These are phyloP conservation scores for Connochaetes taurinus DNA, from an alignment of 2,113 vertebrate species.

Conservation along the genomic window DNA sequence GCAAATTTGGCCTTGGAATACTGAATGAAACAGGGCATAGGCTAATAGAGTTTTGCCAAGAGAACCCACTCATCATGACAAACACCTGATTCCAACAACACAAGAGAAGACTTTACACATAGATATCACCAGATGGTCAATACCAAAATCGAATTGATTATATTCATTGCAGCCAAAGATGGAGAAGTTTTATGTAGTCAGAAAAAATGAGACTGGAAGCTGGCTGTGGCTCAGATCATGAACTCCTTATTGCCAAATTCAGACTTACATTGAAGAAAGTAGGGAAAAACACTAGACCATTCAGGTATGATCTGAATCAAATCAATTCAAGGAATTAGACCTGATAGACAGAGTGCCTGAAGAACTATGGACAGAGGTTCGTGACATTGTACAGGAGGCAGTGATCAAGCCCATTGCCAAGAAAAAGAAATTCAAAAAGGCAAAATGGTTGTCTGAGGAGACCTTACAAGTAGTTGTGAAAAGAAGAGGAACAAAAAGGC, in stretches of 20 bases:
- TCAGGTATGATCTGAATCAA: background rate
- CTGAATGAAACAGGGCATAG: background rate
- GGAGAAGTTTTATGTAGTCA: background rate
- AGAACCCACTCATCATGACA: background rate
- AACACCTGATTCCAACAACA: background rate
- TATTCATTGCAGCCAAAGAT: background rate
- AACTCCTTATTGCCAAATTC: background rate
- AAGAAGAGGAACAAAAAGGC: background rate
- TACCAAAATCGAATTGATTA: accelerated
- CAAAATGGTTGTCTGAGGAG: background rate
- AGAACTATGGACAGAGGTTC: background rate
- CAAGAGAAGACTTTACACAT: background rate
- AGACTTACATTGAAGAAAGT: background rate
- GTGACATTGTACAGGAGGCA: background rate
- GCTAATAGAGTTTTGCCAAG: background rate
- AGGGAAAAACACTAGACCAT: background rate
- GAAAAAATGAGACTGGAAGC: background rate
- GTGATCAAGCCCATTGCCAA: background rate
- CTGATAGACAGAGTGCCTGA: background rate
- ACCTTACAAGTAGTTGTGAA: background rate
- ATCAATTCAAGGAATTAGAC: background rate
- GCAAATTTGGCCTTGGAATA: background rate
- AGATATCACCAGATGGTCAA: background rate
- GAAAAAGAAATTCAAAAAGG: background rate
- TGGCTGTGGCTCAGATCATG: background rate